Percentiles rank a stretch among this genome's conserved stretches.
Evolutionary conservation across 2,113 vertebrate genomes (phyloP).

Genomic region (Paradisaea rubra): DNA sequence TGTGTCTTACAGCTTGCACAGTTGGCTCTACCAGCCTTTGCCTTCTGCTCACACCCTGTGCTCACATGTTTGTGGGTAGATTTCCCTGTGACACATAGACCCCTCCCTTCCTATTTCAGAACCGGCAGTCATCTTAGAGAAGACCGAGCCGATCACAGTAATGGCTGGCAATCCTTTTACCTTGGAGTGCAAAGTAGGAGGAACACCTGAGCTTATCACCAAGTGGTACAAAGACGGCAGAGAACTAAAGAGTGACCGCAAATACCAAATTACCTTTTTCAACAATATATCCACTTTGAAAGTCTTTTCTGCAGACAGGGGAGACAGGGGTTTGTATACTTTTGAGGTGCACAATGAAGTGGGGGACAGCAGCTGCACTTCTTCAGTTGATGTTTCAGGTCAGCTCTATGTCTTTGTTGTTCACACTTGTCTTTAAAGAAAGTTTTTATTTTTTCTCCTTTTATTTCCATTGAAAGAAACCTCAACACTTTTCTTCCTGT

Average conservation of each 20-base stretch:
- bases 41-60: neutral
- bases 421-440: neutral
- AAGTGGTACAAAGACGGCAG: constrained; percentile 94
- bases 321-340: constrained; percentile 86
- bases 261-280: constrained; percentile 88
- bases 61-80: neutral
- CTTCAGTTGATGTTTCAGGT: constrained; percentile 91
- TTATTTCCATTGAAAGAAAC: neutral
- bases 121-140: constrained; percentile 91
- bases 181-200: constrained; percentile 87
- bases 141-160: constrained; percentile 88
- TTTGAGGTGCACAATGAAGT: constrained; percentile 93
- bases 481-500: neutral
- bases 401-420: constrained; percentile 46
- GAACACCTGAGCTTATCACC: constrained; percentile 88
- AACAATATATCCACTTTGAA: constrained; percentile 87
- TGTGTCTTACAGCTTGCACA: neutral
- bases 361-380: constrained; percentile 90
- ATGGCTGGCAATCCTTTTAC: constrained; percentile 88
- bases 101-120: constrained; percentile 78
- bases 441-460: accelerated
- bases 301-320: constrained; percentile 85
- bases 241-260: constrained; percentile 85
- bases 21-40: neutral
- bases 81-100: neutral